These are phyloP conservation scores for Eunapius fragilis DNA, from an alignment of 37 sponge, comb jelly and placozoan genomes.

Conservation along the genomic window DNA sequence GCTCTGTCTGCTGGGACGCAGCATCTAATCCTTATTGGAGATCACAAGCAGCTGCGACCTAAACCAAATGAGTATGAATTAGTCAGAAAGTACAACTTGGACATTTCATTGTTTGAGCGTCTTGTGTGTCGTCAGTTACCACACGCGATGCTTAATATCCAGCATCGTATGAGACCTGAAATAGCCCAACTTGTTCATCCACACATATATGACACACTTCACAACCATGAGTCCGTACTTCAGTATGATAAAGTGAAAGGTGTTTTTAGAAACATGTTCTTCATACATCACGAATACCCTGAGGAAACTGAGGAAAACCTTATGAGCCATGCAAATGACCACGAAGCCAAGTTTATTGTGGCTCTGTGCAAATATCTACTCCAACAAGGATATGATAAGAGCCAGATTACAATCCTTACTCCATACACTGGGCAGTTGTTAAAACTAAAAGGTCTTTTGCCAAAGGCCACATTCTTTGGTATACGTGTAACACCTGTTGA, in stretches of 20 bases:
- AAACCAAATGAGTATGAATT: constrained; percentile 81
- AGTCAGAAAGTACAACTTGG: constrained; percentile 78
- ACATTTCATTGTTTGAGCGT: constrained; percentile 90
- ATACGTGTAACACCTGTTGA: constrained; percentile 78
- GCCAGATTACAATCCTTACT: constrained; percentile 83
- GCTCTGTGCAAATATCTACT: constrained; percentile 73
- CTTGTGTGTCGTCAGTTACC: constrained; percentile 69
- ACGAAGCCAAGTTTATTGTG: constrained; percentile 79
- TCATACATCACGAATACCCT: constrained; percentile 53
- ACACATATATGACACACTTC: constrained; percentile 68
- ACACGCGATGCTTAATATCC: constrained; percentile 73
- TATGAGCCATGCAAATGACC: constrained; percentile 73
- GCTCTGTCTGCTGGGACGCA: constrained; percentile 76
- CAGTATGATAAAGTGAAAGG: constrained; percentile 62
- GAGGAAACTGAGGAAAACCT: constrained; percentile 43
- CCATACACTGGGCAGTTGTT: constrained; percentile 88
- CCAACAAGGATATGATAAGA: constrained; percentile 61
- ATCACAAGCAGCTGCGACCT: constrained; percentile 95
- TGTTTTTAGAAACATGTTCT: constrained; percentile 62
- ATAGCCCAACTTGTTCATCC: constrained; percentile 65
- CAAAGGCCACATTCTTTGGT: constrained; percentile 54
- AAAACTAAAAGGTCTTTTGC: constrained; percentile 42
- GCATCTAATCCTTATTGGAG: constrained; percentile 95
- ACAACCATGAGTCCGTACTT: constrained; percentile 63
- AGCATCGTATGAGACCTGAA: constrained; percentile 95